A percentile compares a stretch with the other conserved stretches of the same genome.
Conservation (phyloP, 2,797 vertebrate species). For the Squalus acanthias region DNA sequence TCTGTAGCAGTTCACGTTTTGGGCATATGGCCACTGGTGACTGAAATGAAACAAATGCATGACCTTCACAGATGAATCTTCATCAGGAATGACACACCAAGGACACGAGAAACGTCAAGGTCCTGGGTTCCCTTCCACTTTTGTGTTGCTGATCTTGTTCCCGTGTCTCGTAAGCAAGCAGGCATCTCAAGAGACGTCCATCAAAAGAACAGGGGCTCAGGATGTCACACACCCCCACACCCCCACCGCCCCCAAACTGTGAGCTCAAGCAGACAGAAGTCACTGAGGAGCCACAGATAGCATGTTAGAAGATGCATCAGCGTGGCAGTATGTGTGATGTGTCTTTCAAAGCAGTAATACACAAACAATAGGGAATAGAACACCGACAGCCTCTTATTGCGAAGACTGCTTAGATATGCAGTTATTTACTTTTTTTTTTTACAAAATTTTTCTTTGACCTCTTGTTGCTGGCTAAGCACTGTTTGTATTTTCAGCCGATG, state of each 20-base stretch:
- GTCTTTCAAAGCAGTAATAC: background rate
- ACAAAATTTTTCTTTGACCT: background rate
- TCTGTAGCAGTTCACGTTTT: background rate
- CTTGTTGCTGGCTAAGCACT: background rate
- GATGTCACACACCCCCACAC: background rate
- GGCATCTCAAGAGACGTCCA: background rate
- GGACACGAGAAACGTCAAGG: background rate
- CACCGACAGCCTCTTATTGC: background rate
- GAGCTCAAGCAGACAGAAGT: background rate
- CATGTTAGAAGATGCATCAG: background rate
- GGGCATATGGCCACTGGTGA: background rate
- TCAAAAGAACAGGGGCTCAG: background rate
- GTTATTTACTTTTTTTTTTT: background rate
- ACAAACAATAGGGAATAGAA: background rate
- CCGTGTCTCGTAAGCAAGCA: background rate
- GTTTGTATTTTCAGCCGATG: background rate
- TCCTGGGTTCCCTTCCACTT: background rate
- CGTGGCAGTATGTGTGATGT: background rate
- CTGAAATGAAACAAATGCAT: slow-evolving; percentile 1
- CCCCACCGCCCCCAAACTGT: background rate
- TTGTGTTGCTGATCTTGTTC: background rate
- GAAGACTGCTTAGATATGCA: background rate
- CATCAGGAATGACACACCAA: background rate
- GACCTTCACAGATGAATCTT: background rate
- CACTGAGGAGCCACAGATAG: background rate